phyloP scores from a whole-genome alignment of 2,113 vertebrate species.

The Gallinago media region DNA sequence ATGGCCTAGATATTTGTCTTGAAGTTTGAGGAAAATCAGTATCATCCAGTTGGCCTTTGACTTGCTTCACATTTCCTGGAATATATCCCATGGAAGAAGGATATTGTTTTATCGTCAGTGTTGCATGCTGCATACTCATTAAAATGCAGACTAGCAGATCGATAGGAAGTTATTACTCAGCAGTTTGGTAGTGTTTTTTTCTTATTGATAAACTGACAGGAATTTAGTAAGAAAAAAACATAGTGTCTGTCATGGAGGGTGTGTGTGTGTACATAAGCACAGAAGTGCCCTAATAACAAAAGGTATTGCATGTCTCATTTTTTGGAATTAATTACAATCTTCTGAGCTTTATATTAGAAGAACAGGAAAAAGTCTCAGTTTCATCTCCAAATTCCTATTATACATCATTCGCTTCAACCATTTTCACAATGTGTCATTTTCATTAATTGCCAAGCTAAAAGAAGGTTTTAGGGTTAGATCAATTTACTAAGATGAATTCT shows the following conservation, averaged over 20 bases:
- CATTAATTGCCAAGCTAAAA: background rate
- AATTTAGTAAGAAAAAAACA: background rate
- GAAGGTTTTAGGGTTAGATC: background rate
- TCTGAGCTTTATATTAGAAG: background rate
- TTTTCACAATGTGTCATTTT: background rate
- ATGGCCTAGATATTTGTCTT: background rate
- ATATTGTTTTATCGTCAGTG: background rate
- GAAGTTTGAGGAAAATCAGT: background rate
- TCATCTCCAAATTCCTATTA: background rate
- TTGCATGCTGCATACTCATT: background rate
- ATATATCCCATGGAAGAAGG: background rate
- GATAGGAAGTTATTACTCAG: background rate
- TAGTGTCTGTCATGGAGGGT: background rate
- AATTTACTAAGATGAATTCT: background rate
- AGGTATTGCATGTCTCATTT: background rate
- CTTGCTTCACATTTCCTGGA: background rate
- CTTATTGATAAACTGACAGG: background rate
- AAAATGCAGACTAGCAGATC: background rate
- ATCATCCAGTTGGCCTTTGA: background rate
- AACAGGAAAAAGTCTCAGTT: background rate
- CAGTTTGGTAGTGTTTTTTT: background rate
- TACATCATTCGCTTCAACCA: background rate
- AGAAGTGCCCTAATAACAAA: background rate
- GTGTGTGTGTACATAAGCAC: fast-evolving
- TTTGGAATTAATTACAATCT: background rate